Evolutionary conservation across 2,888 invertebrate species (phyloP).

Genomic region (Andrena fulva): DNA sequence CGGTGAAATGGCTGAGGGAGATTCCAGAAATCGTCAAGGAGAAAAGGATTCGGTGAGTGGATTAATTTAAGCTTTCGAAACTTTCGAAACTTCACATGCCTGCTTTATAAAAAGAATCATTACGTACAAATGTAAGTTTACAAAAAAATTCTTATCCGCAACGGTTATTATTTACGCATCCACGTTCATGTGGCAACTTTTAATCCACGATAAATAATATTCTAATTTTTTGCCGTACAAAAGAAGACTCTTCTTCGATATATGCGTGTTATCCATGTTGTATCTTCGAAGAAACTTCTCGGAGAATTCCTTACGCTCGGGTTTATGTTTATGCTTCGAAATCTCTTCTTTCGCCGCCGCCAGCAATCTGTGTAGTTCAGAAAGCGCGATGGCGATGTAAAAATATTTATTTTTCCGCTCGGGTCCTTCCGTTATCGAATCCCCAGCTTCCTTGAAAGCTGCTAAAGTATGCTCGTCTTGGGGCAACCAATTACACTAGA

Average conservation of each 20-base stretch:
- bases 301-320: conserved; percentile 84
- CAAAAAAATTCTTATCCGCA: neutral
- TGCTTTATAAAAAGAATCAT: too few species aligned
- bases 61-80: too few species aligned
- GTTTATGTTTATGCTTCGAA: conserved; percentile 66
- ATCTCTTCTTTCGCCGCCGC: conserved; percentile 83
- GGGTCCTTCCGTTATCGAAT: conserved; percentile 88
- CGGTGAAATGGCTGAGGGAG: too few species aligned
- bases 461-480: conserved; percentile 87
- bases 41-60: too few species aligned
- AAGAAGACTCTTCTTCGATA: conserved; percentile 86
- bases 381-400: conserved; percentile 89
- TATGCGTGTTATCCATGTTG: conserved; percentile 85
- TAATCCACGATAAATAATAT: conserved; percentile 89
- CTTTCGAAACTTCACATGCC: too few species aligned
- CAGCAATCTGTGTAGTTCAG: conserved; percentile 88
- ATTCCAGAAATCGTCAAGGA: too few species aligned
- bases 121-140: neutral
- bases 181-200: conserved; percentile 69
- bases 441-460: conserved; percentile 88
- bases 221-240: conserved; percentile 89
- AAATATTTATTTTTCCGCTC: conserved; percentile 85
- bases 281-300: conserved; percentile 87
- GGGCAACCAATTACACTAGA: conserved; percentile 87
- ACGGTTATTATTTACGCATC: conserved; percentile 3